Evolutionary conservation across 2,113 vertebrate species (phyloP).

Genomic region (Scolopax mira): DNA sequence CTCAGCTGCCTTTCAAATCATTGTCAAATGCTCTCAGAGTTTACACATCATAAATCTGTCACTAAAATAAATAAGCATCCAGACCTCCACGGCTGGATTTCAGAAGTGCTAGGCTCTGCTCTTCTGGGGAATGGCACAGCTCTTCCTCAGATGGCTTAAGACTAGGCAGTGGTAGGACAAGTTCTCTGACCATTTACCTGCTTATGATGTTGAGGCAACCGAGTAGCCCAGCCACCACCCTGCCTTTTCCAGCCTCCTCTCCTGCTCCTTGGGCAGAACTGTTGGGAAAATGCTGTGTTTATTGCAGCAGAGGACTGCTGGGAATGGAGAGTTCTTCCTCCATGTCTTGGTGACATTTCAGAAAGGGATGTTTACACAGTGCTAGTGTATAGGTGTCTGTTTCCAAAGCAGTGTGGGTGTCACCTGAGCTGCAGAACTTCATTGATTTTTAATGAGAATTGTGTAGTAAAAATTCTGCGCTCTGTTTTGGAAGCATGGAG

Average conservation of each 20-base stretch:
- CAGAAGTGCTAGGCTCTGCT: neutral
- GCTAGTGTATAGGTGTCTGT: neutral
- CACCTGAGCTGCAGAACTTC: neutral
- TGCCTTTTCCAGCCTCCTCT: neutral
- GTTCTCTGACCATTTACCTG: neutral
- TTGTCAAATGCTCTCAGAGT: constrained; percentile 5
- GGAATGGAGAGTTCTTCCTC: neutral
- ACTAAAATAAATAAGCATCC: neutral
- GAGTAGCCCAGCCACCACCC: neutral
- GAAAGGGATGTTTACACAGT: neutral
- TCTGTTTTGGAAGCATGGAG: neutral
- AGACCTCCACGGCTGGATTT: neutral
- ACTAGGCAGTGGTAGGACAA: neutral
- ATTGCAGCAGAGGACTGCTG: neutral
- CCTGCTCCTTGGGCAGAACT: neutral
- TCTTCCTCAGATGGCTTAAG: neutral
- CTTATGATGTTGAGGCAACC: neutral
- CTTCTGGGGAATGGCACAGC: neutral
- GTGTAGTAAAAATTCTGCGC: neutral
- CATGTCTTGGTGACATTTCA: neutral
- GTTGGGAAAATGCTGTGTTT: neutral
- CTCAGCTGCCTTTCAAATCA: neutral
- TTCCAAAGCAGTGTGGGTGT: neutral
- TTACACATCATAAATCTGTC: neutral
- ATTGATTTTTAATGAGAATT: neutral